phyloP scores from a whole-genome alignment of 2,888 invertebrate genomes.

The Leptopterna dolabrata region DNA sequence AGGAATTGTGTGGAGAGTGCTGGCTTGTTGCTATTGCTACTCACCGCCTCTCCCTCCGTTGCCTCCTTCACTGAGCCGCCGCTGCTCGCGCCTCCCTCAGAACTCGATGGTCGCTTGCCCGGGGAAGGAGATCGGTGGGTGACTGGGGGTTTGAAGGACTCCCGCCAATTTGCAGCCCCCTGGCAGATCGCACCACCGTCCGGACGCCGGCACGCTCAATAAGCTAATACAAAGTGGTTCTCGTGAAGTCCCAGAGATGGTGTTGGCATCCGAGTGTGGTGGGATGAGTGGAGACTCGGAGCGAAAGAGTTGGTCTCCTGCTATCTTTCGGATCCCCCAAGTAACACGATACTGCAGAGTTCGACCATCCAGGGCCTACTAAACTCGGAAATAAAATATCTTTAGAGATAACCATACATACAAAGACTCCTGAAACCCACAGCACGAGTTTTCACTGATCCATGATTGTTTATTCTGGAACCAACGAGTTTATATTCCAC shows the following conservation, averaged over 20 bases:
- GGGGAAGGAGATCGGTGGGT: constrained; percentile 40
- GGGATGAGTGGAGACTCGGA: neutral
- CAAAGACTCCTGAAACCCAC: too few relatives aligned
- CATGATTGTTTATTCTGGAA: too few relatives aligned
- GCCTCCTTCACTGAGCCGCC: constrained; percentile 37
- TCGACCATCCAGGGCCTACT: too few relatives aligned
- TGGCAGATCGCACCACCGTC: constrained; percentile 36
- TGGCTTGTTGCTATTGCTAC: constrained; percentile 21
- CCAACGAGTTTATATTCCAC: too few relatives aligned
- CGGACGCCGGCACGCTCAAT: constrained; percentile 6
- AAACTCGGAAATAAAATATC: too few relatives aligned
- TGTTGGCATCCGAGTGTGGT: neutral
- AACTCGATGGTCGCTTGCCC: constrained; percentile 31
- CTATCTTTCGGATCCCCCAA: neutral
- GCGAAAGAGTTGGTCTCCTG: neutral
- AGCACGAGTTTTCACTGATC: too few relatives aligned
- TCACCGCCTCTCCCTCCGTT: constrained; percentile 31
- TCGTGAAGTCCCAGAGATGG: neutral
- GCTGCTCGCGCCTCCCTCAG: constrained; percentile 41
- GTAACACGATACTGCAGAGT: neutral
- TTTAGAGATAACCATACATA: too few relatives aligned
- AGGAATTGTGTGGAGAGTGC: neutral
- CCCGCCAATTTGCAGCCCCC: constrained; percentile 27
- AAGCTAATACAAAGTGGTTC: neutral
- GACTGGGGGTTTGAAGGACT: constrained; percentile 16